Conservation (phyloP, 2,888 invertebrate species). For the Ormyrus rosae region DNA sequence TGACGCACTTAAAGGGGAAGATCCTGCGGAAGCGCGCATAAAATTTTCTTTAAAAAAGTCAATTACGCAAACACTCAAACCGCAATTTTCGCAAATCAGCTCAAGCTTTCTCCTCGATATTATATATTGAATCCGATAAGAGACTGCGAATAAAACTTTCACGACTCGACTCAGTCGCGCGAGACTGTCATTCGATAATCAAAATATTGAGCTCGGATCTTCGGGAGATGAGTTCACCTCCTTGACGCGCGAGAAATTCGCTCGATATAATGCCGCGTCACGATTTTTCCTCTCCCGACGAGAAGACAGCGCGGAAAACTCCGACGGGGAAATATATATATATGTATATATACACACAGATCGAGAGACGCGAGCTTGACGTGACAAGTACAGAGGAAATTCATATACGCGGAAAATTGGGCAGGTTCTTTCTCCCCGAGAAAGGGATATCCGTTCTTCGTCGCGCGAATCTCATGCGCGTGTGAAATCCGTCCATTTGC, state of each 20-base stretch:
- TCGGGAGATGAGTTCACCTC: neutral
- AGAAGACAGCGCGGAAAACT: neutral
- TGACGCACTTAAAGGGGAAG: no score
- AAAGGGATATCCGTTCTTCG: no score
- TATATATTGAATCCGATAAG: neutral
- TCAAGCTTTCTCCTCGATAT: no score
- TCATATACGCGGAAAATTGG: constrained; percentile 38
- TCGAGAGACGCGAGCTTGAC: constrained; percentile 5
- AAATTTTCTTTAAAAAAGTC: no score
- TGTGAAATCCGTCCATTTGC: constrained; percentile 10
- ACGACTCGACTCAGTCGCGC: neutral
- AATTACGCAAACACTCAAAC: no score
- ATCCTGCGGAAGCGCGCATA: no score
- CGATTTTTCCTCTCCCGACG: constrained; percentile 12
- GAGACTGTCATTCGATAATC: constrained; percentile 16
- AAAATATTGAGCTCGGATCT: constrained; percentile 19
- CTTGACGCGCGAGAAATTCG: neutral
- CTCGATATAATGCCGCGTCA: constrained; percentile 3
- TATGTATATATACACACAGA: neutral
- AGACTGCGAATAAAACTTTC: constrained; percentile 1
- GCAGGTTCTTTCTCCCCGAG: neutral
- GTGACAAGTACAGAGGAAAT: constrained; percentile 40
- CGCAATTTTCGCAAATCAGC: no score
- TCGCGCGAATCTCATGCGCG: neutral
- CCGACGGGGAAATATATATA: no score